A percentile compares a stretch with the other conserved stretches of the same genome.
phyloP scores from a whole-genome alignment of 2,888 invertebrate species.

The Pterobdella sp. region DNA sequence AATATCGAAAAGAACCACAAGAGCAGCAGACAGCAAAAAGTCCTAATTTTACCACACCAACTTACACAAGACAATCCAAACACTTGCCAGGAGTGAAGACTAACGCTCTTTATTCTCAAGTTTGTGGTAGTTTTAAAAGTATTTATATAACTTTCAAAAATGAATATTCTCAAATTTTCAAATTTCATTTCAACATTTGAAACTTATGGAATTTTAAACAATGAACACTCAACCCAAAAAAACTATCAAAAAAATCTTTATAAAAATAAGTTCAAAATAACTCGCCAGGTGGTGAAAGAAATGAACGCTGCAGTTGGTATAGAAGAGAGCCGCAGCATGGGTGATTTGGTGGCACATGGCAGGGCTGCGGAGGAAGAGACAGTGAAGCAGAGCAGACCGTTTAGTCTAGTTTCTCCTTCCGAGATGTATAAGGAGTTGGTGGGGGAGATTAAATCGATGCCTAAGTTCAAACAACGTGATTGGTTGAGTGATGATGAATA shows the following conservation, averaged over 20 bases:
- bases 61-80: background rate
- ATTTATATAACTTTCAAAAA: background rate
- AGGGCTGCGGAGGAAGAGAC: background rate
- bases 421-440: background rate
- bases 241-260: too few relatives aligned
- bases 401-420: background rate
- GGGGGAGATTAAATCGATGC: background rate
- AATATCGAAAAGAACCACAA: background rate
- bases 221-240: too few relatives aligned
- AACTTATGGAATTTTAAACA: too few relatives aligned
- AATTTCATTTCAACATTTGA: too few relatives aligned
- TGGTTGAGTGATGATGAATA: background rate
- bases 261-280: too few relatives aligned
- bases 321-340: background rate
- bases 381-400: background rate
- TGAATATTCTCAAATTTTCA: too few relatives aligned
- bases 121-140: too few relatives aligned
- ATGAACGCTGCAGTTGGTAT: background rate
- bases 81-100: constrained; percentile 10
- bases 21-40: background rate
- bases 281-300: constrained; percentile 5
- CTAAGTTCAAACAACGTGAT: background rate
- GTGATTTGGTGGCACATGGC: background rate
- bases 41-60: too few relatives aligned
- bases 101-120: background rate